Percentiles rank a stretch among this genome's conserved stretches.
Conservation (phyloP, 2,888 invertebrate species). For the Endomychus coccineus region DNA sequence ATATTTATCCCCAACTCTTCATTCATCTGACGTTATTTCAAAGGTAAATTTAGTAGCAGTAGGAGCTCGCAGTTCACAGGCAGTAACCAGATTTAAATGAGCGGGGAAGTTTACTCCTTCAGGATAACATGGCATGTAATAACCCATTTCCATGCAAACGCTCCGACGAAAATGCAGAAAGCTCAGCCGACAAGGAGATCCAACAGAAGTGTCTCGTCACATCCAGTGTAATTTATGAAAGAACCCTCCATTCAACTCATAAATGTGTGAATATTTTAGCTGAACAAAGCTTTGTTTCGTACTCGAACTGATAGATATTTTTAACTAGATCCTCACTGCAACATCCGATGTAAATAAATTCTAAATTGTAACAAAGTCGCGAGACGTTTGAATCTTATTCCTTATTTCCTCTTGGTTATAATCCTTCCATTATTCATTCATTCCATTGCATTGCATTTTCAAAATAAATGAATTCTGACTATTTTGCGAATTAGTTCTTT, state of each 20-base stretch:
- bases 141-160: conserved; percentile 53
- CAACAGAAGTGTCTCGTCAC: conserved; percentile 35
- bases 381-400: too few species aligned
- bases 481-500: too few species aligned
- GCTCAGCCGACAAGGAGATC: conserved; percentile 26
- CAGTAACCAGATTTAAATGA: conserved; percentile 32
- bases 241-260: conserved; percentile 11
- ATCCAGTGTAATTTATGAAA: conserved; percentile 34
- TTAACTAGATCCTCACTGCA: too few species aligned
- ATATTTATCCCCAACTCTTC: conserved; percentile 14
- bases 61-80: conserved; percentile 23
- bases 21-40: conserved; percentile 13
- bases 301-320: too few species aligned
- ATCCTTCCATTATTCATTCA: too few species aligned
- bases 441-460: too few species aligned
- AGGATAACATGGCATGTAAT: conserved; percentile 42
- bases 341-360: too few species aligned
- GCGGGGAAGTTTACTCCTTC: conserved; percentile 26
- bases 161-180: conserved; percentile 45
- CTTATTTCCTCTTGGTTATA: too few species aligned
- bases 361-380: too few species aligned
- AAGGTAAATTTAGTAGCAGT: conserved; percentile 4
- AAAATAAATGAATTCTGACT: too few species aligned
- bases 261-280: conserved; percentile 11
- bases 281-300: conserved; percentile 1